Evolutionary conservation across 2,113 vertebrate species (phyloP), one percentile per base, ranked within the genome.

Genomic region (Hymenochirus boettgeri): DNA sequence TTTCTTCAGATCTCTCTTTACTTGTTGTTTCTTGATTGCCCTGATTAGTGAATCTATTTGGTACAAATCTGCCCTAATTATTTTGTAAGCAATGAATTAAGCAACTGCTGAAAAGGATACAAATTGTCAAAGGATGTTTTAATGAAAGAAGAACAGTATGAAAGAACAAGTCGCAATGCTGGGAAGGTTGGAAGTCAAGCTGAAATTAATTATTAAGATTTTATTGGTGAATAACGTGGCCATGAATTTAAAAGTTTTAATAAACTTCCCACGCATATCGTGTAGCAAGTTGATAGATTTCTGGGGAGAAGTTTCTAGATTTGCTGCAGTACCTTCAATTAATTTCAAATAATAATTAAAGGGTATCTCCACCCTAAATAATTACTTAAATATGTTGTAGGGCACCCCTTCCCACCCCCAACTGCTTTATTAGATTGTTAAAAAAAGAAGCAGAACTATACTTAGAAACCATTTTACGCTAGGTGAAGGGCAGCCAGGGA

Each of bases 1-100:
- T n/a, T n/a, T n/a, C n/a, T n/a, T n/a, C n/a, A n/a, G n/a, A n/a
- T 5, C 57, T 58, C 23, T 45, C 15, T 58, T 15, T 45, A 39
- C 42, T 58, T 15, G 45, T 22, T 21, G 23, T 45, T 45, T 58
- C 21, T 35, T 58, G 57, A 58, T 58, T 58, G 57, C 57, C 57
- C 45, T 58, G 57, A 58, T 58, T 58, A 58, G 57, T 42, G 26
- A 26, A 42, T 35, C n/a, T 58, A 58, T 46, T 60, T 60, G 42
- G 39, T 60, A 29, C 57, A 60, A 60, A 60, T 60, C 47, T 60
- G 39, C 39, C 39, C 42, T 60, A 45, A 47, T 60, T 60, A 47
- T 60, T 60, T 46, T 45, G 54, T 35, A 57, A 35, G 37, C 31
- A 57, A 35, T 57, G 27, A 57, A 19, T 29, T 57, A 13, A 57